phyloP scores from a whole-genome alignment of 1,140 invertebrate genomes.

The Radopholus similis region DNA sequence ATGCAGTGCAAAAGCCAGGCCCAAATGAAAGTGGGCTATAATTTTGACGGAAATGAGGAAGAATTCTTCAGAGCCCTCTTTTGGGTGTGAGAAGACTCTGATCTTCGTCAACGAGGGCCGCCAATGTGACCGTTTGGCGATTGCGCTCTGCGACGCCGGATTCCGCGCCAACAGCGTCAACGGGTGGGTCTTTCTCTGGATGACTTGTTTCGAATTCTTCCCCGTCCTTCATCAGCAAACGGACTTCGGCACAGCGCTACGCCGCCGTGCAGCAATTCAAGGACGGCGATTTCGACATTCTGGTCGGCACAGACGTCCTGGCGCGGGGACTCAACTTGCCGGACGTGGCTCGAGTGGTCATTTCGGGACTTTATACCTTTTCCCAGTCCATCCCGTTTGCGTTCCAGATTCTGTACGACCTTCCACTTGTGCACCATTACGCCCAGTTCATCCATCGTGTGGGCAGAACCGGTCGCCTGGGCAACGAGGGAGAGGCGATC shows the following conservation, averaged over 20 bases:
- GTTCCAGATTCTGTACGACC: constrained; percentile 10
- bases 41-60: background rate
- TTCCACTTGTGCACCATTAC: background rate
- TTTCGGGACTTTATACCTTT: background rate
- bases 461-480: constrained; percentile 81
- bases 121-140: constrained; percentile 6
- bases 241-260: constrained; percentile 2
- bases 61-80: background rate
- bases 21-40: background rate
- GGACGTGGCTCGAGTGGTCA: constrained; percentile 2
- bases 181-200: background rate
- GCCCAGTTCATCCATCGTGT: constrained; percentile 83
- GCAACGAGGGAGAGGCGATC: constrained; percentile 74
- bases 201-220: background rate
- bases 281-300: constrained; percentile 6
- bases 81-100: constrained; percentile 2
- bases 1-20: background rate
- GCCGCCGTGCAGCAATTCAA: constrained; percentile 14
- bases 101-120: constrained; percentile 9
- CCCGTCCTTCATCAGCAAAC: too few relatives aligned
- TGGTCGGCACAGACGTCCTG: constrained; percentile 14
- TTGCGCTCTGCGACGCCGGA: background rate
- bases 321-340: constrained; percentile 17
- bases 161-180: constrained; percentile 6
- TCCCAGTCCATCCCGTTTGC: background rate